Evolutionary conservation across 2,113 vertebrate species (phyloP), one percentile per base, ranked within the genome.

Genomic region (Alethe castanea): DNA sequence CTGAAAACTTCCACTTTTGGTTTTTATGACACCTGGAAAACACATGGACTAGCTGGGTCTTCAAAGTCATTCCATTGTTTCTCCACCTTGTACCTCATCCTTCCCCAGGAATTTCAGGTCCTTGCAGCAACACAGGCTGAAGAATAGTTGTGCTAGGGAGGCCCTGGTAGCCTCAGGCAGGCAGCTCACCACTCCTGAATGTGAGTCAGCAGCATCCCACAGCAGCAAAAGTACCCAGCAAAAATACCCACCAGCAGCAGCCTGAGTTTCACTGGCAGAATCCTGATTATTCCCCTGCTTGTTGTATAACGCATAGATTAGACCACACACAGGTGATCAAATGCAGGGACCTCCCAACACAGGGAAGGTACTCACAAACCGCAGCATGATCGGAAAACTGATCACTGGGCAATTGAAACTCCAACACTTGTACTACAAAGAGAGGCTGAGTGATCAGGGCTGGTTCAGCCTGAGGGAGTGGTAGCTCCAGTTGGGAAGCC

Each of bases 221-320:
- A 29, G 38, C 24, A 54, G 19, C 35, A 44, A 48, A 67, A 52
- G 38, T 25, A 12, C 3, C 8, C 31, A 72, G 14, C 17, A 36
- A 64, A 61, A 60, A 12, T 35, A 8, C 7, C 14, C 33, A 61
- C 48, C 16, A n/a, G 8, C 48, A 78, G 40, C 29, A 60, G 35
- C 40, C 45, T 42, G 54, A 8, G 33, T 22, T 59, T 33, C 71
- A 57, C 14, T 8, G 25, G 47, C 14, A 23, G 7, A 23, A 9
- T 7, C 29, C 2, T 25, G 44, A 24, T 69, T 52, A 47, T 14
- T 78, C 16, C 8, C 6, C 20, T 57, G 12, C 15, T 28, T 1
- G 0, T 65, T 14, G 28, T 9, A n/a, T 0, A 3, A 33, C 12
- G 16, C 11, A n/a, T 0, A 23, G 19, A 36, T 31, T 18, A 60